phyloP scores from a whole-genome alignment of 2,888 invertebrate species.

The Pelosia muscerda region DNA sequence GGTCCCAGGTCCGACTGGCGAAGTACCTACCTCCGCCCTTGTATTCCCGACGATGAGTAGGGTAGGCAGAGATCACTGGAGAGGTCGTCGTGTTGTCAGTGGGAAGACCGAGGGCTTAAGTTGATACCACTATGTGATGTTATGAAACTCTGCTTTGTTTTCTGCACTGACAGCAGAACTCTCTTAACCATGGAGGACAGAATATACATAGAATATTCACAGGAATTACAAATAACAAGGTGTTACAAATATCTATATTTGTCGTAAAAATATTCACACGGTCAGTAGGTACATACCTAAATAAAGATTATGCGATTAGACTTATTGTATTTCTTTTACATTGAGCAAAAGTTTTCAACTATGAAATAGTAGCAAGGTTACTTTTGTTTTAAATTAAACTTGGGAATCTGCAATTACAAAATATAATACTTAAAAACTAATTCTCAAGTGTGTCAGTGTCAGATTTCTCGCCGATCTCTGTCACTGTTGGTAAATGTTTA shows the following conservation, averaged over 20 bases:
- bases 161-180: too few species aligned
- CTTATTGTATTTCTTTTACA: conserved; percentile 21
- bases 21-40: too few species aligned
- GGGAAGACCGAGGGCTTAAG: too few species aligned
- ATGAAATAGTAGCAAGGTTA: conserved; percentile 18
- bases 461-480: conserved; percentile 17
- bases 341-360: conserved; percentile 17
- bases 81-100: too few species aligned
- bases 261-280: conserved; percentile 14
- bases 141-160: too few species aligned
- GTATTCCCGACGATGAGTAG: too few species aligned
- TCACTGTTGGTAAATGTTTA: conserved; percentile 6
- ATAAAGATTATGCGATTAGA: conserved; percentile 9
- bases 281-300: too few species aligned
- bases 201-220: not conserved
- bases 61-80: too few species aligned
- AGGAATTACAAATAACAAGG: conserved; percentile 3
- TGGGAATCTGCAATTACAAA: conserved; percentile 11
- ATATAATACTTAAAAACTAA: conserved; percentile 4
- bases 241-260: conserved; percentile 4
- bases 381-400: conserved; percentile 4
- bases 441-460: conserved; percentile 9
- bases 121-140: too few species aligned
- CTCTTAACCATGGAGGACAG: too few species aligned
- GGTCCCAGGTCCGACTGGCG: too few species aligned